Percentiles rank a stretch among this genome's conserved stretches.
Evolutionary conservation across 1,140 invertebrate genomes (phyloP).

Genomic region (Diachasma alloeum): DNA sequence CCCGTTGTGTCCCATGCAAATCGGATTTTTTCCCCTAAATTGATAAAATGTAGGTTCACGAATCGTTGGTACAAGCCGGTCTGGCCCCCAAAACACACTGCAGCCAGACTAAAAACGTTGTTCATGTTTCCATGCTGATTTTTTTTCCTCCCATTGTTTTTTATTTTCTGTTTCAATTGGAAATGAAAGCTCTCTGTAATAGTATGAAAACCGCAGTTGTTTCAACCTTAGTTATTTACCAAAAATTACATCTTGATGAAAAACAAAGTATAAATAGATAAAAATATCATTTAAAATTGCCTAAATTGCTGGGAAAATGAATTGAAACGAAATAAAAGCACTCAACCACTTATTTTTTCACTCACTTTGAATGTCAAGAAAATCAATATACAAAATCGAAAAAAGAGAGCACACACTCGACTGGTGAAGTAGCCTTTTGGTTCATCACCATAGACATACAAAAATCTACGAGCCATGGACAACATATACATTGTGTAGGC

Average conservation of each 20-base stretch:
- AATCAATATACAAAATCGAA: too few relatives aligned
- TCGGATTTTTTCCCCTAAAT: slow-evolving; percentile 50
- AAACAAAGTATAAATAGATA: background rate
- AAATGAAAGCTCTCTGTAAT: slow-evolving; percentile 1
- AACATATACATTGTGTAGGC: background rate
- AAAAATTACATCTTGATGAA: background rate
- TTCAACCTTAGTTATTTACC: background rate
- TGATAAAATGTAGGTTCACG: slow-evolving; percentile 47
- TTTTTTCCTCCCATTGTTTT: background rate
- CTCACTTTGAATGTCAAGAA: slow-evolving; percentile 40
- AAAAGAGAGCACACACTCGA: slow-evolving; percentile 28
- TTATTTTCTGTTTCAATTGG: background rate
- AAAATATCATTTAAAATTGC: background rate
- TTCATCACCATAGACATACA: background rate
- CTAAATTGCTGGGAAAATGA: background rate
- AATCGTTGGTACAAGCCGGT: slow-evolving; percentile 40
- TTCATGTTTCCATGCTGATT: slow-evolving; percentile 2
- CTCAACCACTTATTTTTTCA: slow-evolving; percentile 47
- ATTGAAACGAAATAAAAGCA: slow-evolving; percentile 16
- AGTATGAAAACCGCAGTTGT: background rate
- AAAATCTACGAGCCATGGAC: background rate
- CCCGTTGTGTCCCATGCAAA: slow-evolving; percentile 41
- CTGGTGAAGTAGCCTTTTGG: background rate
- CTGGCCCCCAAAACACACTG: slow-evolving; percentile 13
- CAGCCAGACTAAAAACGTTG: slow-evolving; percentile 5